Evolutionary conservation across 2,888 invertebrate genomes (phyloP), one percentile per base, ranked within the genome.

Genomic region (Leptinotarsa tumamoca): DNA sequence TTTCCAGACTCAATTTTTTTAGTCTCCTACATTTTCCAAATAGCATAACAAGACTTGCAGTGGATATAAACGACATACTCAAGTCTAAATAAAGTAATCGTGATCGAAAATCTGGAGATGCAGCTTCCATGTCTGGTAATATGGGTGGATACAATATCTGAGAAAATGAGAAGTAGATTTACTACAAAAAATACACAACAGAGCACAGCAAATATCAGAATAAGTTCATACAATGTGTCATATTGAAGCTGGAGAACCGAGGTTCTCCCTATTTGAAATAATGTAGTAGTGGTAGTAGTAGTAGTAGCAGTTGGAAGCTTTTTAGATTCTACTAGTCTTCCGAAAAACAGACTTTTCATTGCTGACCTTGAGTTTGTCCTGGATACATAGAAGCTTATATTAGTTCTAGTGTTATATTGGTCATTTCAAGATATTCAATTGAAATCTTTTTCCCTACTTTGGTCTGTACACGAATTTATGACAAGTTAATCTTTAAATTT

Each of bases 71-170:
- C 0, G 93, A 91, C 93, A 97, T 95, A 85, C 96, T 96, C 15
- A 98, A 90, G 88, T 98, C 98, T 78, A 98, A 89, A 88, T 94
- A 96, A 84, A 95, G 94, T n/a, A 98, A 87, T 73, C 94, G 91
- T 74, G 90, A 87, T 68, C 85, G 84, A 81, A 89, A 92, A 67
- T 89, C 89, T 7, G 89, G 87, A 61, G 74, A 80, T 61, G 86
- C 76, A 33, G 88, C 86, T 77, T 86, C 85, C 61, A 87, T 87
- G 69, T 86, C 87, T 52, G 88, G 86, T 70, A 88, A 84, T 81
- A 92, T 91, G 17, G 91, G 88, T 7, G 92, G 92, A 83, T 90
- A 88, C 18, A 87, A 80, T 73, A 91, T 87, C 90, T 90, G 78
- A 72, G 83, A 82, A 71, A 76, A 73, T 67, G 71, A 67, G 66